Evolutionary conservation across 2,888 invertebrate genomes (phyloP), one percentile per base, ranked within the genome.

Genomic region (Synanthedon formicaeformis): DNA sequence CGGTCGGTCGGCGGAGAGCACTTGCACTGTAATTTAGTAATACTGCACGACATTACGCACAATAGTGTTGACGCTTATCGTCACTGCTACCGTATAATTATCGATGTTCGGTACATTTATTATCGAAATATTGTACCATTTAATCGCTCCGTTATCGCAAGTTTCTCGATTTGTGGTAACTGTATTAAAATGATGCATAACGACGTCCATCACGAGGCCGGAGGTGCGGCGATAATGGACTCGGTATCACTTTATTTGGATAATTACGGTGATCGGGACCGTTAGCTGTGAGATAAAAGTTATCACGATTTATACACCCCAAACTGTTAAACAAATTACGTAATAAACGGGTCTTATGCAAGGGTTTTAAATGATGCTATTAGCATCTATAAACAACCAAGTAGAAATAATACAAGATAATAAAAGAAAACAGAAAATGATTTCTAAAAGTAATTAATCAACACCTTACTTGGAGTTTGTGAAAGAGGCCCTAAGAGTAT

Each of bases 1-100:
- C 60, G 60, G 58, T 59, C 61, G 60, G 58, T 59, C 61, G 53
- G 60, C 58, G 58, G 59, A 56, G 51, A 40, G 54, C 54, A 56
- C 56, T 51, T 51, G 53, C 56, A 57, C 53, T 68, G 76, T 84
- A 83, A 83, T 85, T 84, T 78, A 71, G 78, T 76, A 77, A 79
- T 81, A 71, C 69, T 69, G 77, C 68, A 70, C 72, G 73, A 77
- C 72, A 83, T 84, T 83, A 83, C 74, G 76, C 76, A 81, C 78
- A 78, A 80, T 82, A 78, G 83, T 78, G 75, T 69, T 68, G 76
- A 70, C 73, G 70, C 67, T 78, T 81, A 79, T 78, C 81, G 67
- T 67, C 69, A 62, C 67, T 52, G 69, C 77, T 75, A 75, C 77
- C 71, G 71, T 80, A 63, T 72, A 84, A 84, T 85, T 85, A 84